Conservation (phyloP, 2,797 vertebrate genomes). For the Hoplostethus mediterraneus region DNA sequence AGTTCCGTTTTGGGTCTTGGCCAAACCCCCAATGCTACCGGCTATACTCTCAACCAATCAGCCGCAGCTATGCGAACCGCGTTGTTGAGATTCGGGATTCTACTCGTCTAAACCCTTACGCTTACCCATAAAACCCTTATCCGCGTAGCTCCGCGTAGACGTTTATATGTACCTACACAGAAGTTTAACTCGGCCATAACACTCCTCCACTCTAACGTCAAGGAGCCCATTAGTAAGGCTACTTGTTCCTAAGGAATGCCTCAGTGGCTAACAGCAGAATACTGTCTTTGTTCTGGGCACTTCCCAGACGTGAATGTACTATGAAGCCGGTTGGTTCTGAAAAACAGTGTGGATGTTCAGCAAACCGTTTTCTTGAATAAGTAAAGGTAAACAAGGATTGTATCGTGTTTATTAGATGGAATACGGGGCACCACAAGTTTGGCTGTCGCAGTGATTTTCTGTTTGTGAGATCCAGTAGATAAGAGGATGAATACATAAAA, state of each 20-base stretch:
- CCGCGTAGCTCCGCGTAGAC: no score
- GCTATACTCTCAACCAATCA: no score
- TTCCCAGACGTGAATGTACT: conserved; percentile 24
- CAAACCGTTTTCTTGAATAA: conserved; percentile 2
- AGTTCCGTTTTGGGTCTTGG: no score
- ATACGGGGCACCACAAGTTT: neutral
- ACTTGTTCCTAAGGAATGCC: conserved; percentile 42
- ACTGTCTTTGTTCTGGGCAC: neutral
- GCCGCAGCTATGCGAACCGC: no score
- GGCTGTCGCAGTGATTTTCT: neutral
- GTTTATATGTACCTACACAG: no score
- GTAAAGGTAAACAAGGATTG: neutral
- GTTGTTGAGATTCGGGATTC: no score
- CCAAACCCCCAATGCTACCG: no score
- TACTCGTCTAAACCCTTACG: no score
- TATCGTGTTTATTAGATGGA: neutral
- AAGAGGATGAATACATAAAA: conserved; percentile 11
- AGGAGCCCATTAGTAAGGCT: conserved; percentile 67
- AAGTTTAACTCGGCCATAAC: neutral
- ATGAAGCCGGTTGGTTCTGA: conserved; percentile 3
- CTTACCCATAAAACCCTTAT: no score
- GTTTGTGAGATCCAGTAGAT: neutral
- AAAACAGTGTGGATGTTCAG: neutral
- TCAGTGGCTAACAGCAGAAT: conserved; percentile 20
- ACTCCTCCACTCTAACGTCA: conserved; percentile 25